phyloP scores from a whole-genome alignment of 2,113 vertebrate genomes.

The Tragelaphus buxtoni region DNA sequence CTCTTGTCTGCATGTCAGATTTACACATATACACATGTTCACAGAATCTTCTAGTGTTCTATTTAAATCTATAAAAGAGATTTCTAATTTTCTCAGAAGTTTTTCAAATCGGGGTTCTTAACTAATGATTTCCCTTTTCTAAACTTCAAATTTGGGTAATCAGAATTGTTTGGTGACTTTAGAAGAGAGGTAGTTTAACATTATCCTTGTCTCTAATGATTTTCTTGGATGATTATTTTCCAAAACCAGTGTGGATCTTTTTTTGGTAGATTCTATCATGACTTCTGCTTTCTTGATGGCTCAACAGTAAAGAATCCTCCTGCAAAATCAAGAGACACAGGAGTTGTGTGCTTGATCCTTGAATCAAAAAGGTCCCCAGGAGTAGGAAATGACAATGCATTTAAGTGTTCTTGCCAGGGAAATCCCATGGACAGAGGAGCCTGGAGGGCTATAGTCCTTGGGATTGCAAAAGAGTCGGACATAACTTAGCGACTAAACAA shows the following conservation, averaged over 20 bases:
- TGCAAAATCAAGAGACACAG: not conserved
- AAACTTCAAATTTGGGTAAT: not conserved
- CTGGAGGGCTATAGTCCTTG: not conserved
- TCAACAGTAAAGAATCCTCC: not conserved
- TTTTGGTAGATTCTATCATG: not conserved
- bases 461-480: not conserved
- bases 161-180: not conserved
- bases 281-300: not conserved
- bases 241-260: not conserved
- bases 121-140: not conserved
- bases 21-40: not conserved
- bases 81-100: not conserved
- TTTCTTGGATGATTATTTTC: not conserved
- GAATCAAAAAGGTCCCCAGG: not conserved
- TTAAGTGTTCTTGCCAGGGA: not conserved
- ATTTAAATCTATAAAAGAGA: not conserved
- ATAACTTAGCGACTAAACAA: accelerated
- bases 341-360: not conserved
- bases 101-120: not conserved
- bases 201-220: not conserved
- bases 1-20: not conserved
- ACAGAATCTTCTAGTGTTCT: not conserved
- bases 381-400: not conserved
- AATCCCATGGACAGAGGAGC: not conserved
- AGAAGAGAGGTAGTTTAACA: not conserved